Evolutionary conservation across 1,140 invertebrate genomes (phyloP).

Genomic region (Temnothorax nylanderi): DNA sequence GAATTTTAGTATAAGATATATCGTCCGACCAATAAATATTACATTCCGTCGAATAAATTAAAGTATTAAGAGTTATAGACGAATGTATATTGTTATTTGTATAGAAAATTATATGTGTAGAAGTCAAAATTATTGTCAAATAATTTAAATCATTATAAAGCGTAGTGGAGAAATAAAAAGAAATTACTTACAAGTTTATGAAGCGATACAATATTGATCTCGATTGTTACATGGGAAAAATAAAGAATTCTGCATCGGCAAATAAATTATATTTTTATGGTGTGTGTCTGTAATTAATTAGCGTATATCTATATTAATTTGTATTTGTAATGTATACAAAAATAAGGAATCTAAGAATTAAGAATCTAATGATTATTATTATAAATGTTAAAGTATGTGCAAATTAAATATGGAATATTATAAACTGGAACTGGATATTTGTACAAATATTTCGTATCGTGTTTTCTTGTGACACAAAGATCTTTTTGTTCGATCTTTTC

Average conservation of each 20-base stretch:
- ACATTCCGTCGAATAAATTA: conserved; percentile 46
- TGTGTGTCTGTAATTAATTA: conserved; percentile 16
- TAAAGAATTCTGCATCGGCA: not conserved
- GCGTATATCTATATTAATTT: not conserved
- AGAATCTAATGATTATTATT: not conserved
- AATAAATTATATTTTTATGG: conserved; percentile 18
- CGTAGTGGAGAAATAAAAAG: not conserved
- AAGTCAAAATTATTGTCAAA: not conserved
- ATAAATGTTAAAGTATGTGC: conserved; percentile 16
- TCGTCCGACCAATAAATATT: conserved; percentile 17
- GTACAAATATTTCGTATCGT: not conserved
- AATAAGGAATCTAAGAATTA: not conserved
- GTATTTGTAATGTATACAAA: conserved; percentile 16
- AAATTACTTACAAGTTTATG: not conserved
- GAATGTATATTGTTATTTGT: not conserved
- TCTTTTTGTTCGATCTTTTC: too few relatives aligned
- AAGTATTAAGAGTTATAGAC: not conserved
- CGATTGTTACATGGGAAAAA: not conserved
- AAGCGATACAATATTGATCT: conserved; percentile 12
- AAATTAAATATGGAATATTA: conserved; percentile 20
- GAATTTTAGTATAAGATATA: conserved; percentile 5
- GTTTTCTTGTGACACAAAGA: too few relatives aligned
- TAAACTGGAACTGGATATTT: not conserved
- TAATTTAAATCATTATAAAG: not conserved
- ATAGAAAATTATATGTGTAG: not conserved